Evolutionary conservation across 2,888 invertebrate species (phyloP).

Genomic region (Spialia ferax): DNA sequence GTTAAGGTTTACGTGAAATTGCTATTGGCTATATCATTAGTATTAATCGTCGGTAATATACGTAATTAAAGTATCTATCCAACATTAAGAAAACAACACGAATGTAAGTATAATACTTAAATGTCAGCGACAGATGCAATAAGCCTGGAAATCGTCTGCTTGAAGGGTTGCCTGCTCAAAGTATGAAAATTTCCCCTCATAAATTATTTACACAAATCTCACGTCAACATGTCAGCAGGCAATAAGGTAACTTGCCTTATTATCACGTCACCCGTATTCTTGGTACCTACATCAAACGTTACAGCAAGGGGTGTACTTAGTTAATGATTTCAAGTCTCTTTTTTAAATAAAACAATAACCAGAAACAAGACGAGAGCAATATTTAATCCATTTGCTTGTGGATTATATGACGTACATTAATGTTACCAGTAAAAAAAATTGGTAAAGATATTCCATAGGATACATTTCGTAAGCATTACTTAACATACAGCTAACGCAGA

Average conservation of each 20-base stretch:
- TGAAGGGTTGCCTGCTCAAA: slow-evolving; percentile 33
- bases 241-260: slow-evolving; percentile 38
- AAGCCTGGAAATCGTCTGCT: slow-evolving; percentile 28
- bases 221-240: slow-evolving; percentile 40
- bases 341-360: not conserved
- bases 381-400: not conserved
- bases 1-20: no score
- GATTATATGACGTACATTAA: no score
- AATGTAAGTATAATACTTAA: not conserved
- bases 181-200: slow-evolving; percentile 48
- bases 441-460: no score
- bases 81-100: not conserved
- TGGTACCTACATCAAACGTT: slow-evolving; percentile 20
- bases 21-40: no score
- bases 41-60: no score
- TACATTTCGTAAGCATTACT: not conserved
- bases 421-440: no score
- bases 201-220: slow-evolving; percentile 46
- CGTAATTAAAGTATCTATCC: no score
- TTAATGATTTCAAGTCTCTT: not conserved
- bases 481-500: not conserved
- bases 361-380: no score
- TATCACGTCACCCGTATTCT: slow-evolving; percentile 31
- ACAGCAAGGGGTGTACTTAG: slow-evolving; percentile 3
- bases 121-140: slow-evolving; percentile 23